These are phyloP conservation scores for Drosophila kohkoa DNA, from an alignment of 1,140 invertebrate genomes.

Conservation along the genomic window DNA sequence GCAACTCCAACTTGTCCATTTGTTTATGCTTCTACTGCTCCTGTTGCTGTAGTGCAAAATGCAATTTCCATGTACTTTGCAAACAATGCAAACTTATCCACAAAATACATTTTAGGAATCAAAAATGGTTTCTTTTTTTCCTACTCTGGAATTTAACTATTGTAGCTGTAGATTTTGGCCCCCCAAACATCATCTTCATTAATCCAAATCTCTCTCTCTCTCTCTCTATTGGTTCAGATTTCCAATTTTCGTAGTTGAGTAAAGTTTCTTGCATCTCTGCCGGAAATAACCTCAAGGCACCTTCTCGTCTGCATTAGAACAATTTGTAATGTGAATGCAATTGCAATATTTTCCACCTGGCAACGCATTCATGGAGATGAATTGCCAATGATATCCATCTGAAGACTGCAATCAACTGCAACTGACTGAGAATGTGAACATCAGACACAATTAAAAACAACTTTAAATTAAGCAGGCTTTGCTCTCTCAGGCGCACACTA, in stretches of 20 bases:
- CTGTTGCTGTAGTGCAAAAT: slow-evolving; percentile 45
- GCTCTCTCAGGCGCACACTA: background rate
- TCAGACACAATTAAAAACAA: background rate
- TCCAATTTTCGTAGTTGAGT: slow-evolving; percentile 1
- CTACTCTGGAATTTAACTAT: background rate
- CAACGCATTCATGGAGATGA: background rate
- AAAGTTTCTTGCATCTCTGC: background rate
- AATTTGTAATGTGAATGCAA: slow-evolving; percentile 1
- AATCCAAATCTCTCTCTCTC: background rate
- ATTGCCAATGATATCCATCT: background rate
- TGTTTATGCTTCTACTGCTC: slow-evolving; percentile 2
- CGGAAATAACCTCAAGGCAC: background rate
- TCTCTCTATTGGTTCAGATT: background rate
- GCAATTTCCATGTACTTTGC: slow-evolving; percentile 65
- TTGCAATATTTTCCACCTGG: slow-evolving; percentile 1
- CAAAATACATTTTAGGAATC: slow-evolving; percentile 9
- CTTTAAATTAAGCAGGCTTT: background rate
- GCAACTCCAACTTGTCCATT: background rate
- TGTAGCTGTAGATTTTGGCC: background rate
- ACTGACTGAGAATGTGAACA: background rate
- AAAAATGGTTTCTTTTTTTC: background rate
- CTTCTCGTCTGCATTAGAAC: background rate
- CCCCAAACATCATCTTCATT: slow-evolving; percentile 4
- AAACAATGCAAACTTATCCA: slow-evolving; percentile 1
- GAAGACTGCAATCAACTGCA: background rate